These are phyloP conservation scores for Tipula confusa DNA, from an alignment of 2,888 invertebrate genomes.

Conservation along the genomic window DNA sequence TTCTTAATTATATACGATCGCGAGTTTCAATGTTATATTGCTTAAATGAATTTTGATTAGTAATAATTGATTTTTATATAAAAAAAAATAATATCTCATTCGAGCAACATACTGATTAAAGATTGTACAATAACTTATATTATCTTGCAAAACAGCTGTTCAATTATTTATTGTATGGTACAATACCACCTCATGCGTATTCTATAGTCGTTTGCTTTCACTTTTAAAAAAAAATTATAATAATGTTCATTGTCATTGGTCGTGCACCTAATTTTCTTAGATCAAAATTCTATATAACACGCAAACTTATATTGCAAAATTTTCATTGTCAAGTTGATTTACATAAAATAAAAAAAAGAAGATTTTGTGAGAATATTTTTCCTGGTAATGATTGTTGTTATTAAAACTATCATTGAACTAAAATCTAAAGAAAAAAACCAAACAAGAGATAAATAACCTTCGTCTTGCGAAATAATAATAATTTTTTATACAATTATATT, in stretches of 20 bases:
- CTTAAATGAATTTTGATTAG: constrained; percentile 12
- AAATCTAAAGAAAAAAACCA: not conserved
- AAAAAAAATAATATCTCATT: not conserved
- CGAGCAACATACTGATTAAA: not conserved
- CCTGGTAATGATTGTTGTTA: constrained; percentile 9
- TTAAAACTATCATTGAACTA: not conserved
- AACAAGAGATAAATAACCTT: not conserved
- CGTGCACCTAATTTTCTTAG: not conserved
- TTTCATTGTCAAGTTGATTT: constrained; percentile 12
- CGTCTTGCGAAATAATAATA: not conserved
- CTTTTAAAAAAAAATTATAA: not conserved
- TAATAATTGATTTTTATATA: not conserved
- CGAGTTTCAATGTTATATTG: not conserved
- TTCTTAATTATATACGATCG: not conserved
- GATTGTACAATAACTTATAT: not conserved
- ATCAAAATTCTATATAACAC: not conserved
- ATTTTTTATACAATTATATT: not conserved
- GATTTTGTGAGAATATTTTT: not conserved
- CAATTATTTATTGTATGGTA: not conserved
- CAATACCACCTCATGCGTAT: not conserved
- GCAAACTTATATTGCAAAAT: not conserved
- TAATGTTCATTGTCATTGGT: not conserved
- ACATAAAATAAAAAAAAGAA: not conserved
- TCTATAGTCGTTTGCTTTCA: not conserved
- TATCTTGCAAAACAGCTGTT: not conserved